Evolutionary conservation across 2,797 vertebrate genomes (phyloP).

Genomic region (Pangasius sanitwongsei): DNA sequence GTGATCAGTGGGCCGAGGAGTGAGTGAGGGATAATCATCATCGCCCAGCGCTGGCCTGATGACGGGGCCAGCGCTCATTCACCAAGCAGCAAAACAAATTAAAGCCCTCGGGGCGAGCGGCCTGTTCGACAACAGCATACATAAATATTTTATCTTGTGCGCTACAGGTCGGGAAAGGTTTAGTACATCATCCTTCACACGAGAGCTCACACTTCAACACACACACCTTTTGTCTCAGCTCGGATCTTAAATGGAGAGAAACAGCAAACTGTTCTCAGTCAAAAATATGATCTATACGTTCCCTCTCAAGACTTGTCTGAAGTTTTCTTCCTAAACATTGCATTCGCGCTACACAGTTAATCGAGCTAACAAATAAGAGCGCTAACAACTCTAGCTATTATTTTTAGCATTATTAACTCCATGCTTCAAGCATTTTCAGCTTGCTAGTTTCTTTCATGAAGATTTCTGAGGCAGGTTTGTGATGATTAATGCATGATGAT

Average conservation of each 20-base stretch:
- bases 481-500: background rate
- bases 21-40: constrained; percentile 72
- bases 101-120: constrained; percentile 68
- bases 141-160: constrained; percentile 84
- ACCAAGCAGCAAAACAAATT: constrained; percentile 81
- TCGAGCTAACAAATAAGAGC: background rate
- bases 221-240: constrained; percentile 61
- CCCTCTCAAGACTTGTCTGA: background rate
- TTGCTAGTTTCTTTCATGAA: background rate
- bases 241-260: constrained; percentile 61
- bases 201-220: constrained; percentile 71
- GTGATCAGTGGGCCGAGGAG: constrained; percentile 62
- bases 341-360: background rate
- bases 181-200: constrained; percentile 81
- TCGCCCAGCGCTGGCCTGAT: constrained; percentile 67
- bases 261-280: background rate
- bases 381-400: background rate
- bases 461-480: background rate
- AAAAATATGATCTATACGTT: background rate
- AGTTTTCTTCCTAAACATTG: background rate
- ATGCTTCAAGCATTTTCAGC: background rate
- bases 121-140: constrained; percentile 81
- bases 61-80: constrained; percentile 80
- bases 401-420: background rate
- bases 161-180: constrained; percentile 82